phyloP scores from a whole-genome alignment of 2,888 invertebrate genomes.

The Mesoligia furuncula region DNA sequence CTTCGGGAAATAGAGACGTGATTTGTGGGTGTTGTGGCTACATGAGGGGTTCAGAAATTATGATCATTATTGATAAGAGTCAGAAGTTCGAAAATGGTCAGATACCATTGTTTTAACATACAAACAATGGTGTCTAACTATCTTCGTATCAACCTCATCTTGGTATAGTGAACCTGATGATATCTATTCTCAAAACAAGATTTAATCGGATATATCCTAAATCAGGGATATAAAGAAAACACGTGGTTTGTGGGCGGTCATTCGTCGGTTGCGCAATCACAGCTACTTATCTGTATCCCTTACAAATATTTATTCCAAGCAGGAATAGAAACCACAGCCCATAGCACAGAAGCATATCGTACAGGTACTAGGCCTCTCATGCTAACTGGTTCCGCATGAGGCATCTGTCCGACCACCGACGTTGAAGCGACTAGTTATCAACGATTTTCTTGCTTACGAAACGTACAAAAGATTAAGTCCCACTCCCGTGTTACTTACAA shows the following conservation, averaged over 20 bases:
- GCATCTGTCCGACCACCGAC: not conserved
- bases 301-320: not conserved
- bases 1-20: not conserved
- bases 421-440: not conserved
- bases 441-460: not conserved
- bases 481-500: not conserved
- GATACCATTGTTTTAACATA: not conserved
- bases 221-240: not conserved
- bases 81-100: not conserved
- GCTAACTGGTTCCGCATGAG: not conserved
- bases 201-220: not conserved
- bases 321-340: not conserved
- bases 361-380: constrained; percentile 8
- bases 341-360: constrained; percentile 24
- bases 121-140: not conserved
- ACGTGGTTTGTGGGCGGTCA: not conserved
- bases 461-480: not conserved
- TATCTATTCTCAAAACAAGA: not conserved
- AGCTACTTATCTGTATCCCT: not conserved
- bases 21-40: not conserved
- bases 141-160: not conserved
- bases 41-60: not conserved
- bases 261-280: not conserved
- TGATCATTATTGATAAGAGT: not conserved
- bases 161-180: not conserved